Conservation (phyloP, 2,113 vertebrate species). For the Callopanchax toddi region DNA sequence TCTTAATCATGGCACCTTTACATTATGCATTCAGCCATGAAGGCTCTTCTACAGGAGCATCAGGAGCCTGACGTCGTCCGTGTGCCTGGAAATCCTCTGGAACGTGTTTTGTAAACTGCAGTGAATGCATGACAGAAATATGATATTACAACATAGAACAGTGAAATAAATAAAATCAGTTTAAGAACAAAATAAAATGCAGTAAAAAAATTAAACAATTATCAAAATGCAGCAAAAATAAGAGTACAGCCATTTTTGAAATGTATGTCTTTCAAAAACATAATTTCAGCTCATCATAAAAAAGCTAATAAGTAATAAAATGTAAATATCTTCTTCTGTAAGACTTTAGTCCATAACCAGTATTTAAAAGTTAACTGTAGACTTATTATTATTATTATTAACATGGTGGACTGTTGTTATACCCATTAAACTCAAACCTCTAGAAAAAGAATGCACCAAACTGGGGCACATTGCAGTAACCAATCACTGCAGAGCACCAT, state of each 20-base stretch:
- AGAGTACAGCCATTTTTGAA: slow-evolving; percentile 15
- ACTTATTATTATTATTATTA: slow-evolving; percentile 64
- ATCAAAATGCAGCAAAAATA: not conserved
- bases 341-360: slow-evolving; percentile 35
- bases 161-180: not conserved
- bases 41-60: slow-evolving; percentile 1
- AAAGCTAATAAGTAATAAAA: too few species aligned
- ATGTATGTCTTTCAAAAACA: slow-evolving; percentile 22
- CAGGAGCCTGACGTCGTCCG: slow-evolving; percentile 7
- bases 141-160: slow-evolving; percentile 2
- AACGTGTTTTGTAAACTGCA: slow-evolving; percentile 10
- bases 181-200: slow-evolving; percentile 19
- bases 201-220: not conserved
- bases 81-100: slow-evolving; percentile 25
- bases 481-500: slow-evolving; percentile 47
- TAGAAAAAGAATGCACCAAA: slow-evolving; percentile 52
- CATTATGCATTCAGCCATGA: slow-evolving; percentile 37
- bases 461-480: slow-evolving; percentile 56
- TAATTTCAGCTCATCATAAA: too few species aligned
- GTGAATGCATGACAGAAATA: not conserved
- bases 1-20: slow-evolving; percentile 29
- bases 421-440: slow-evolving; percentile 61
- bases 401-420: slow-evolving; percentile 54
- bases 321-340: slow-evolving; percentile 20
- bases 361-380: slow-evolving; percentile 62